Conservation (phyloP, 2,797 vertebrate genomes). For the Malurus splendens region DNA sequence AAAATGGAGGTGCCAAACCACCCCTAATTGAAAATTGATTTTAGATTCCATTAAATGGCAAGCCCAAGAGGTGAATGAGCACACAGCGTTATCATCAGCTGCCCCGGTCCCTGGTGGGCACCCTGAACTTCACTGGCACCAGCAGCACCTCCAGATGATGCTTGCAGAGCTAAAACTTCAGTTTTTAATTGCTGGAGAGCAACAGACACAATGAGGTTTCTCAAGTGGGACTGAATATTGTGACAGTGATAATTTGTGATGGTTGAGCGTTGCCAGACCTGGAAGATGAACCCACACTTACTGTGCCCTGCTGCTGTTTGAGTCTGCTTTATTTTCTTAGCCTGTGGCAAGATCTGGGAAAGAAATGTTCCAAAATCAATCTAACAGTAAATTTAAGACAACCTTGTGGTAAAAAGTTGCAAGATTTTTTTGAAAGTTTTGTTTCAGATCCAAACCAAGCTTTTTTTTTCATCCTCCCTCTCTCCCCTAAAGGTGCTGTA, state of each 20-base stretch:
- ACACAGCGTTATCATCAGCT: background rate
- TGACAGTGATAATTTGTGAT: background rate
- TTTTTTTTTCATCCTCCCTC: background rate
- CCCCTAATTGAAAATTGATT: constrained; percentile 73
- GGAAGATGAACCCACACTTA: background rate
- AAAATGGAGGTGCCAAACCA: constrained; percentile 55
- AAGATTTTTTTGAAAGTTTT: background rate
- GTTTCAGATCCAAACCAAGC: background rate
- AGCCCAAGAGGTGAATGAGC: background rate
- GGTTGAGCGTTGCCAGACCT: background rate
- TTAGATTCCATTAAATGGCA: constrained; percentile 59
- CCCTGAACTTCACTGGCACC: background rate
- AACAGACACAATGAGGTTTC: background rate
- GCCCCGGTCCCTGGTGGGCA: background rate
- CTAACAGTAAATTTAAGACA: background rate
- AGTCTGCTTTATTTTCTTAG: background rate
- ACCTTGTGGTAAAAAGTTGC: background rate
- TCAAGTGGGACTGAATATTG: background rate
- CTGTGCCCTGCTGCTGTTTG: accelerated
- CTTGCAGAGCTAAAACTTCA: background rate
- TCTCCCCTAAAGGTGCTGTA: background rate
- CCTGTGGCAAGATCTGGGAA: background rate
- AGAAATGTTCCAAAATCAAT: background rate
- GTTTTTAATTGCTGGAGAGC: background rate
- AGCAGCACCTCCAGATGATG: background rate